Evolutionary conservation across 2,797 vertebrate genomes (phyloP), one percentile per base, ranked within the genome.

Genomic region (Enteromius argenteus): DNA sequence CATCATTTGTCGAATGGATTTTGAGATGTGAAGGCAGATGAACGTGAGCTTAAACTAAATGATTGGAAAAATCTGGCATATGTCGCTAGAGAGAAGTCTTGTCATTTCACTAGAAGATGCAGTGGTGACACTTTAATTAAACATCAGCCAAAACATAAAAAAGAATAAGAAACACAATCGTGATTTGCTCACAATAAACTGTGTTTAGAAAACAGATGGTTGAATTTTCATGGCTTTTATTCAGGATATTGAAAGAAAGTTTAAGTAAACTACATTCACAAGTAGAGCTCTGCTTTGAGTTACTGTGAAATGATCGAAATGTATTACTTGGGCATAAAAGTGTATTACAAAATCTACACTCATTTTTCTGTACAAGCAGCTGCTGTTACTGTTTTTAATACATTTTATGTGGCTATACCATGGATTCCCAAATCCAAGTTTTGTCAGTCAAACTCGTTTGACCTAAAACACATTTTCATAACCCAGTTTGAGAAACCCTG

Each of bases 381-480:
- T 62, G 58, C 58, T 62, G 27, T 62, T 62, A 15, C 58, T 15
- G 60, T 32, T 64, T 64, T 64, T 64, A 64, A 64, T 64, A 64
- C 0, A 32, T 30, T 64, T 64, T 64, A 14, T 64, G 60, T 32
- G 27, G 27, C n/a, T 23, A 58, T 23, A 58, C 56, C 56, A 58
- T n/a, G 2, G 60, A 64, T 64, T 32, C 27, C 60, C 60, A 32
- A 15, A 30, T 0, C 39, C 39, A 42, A 58, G 30, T 30, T 62
- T 62, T 62, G 60, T 62, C 13, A 15, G 23, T 14, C 13, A 30
- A 62, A 62, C 60, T 62, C 27, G 0, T 64, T 62, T 62, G 27
- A 30, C 60, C 60, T 32, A 62, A 62, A 58, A 58, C 56, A 58
- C 56, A 58, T 58, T 23, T 23, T 58, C 56, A 23, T 23, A 30